phyloP scores from a whole-genome alignment of 2,113 vertebrate species.

The Oreochromis tanganicae region DNA sequence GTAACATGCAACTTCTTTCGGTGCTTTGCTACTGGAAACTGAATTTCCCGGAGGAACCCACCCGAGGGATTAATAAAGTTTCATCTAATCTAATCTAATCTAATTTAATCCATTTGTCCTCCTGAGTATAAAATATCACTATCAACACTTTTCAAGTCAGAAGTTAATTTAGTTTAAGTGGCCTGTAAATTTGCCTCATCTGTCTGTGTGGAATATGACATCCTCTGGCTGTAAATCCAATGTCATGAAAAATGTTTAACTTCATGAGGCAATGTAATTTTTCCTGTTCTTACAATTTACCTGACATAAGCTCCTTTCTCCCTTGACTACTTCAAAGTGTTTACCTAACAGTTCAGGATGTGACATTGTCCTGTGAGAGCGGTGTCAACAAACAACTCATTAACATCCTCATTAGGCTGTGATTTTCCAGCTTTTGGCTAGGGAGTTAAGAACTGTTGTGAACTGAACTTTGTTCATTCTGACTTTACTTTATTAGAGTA shows the following conservation, averaged over 20 bases:
- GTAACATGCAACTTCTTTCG: no score
- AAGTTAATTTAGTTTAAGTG: not conserved
- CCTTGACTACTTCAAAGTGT: not conserved
- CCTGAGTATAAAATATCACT: not conserved
- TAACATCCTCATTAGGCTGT: conserved; percentile 34
- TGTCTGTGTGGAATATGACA: not conserved
- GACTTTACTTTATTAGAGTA: not conserved
- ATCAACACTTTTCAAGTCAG: not conserved
- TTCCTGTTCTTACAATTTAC: not conserved
- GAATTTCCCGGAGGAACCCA: no score
- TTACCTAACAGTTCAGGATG: not conserved
- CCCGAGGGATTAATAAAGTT: no score
- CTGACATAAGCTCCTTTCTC: not conserved
- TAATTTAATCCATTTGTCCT: not conserved
- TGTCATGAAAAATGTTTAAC: not conserved
- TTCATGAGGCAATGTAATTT: not conserved
- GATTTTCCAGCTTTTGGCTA: not conserved
- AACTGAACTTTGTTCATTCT: not conserved
- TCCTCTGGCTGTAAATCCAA: not conserved
- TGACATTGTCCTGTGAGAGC: conserved; percentile 32
- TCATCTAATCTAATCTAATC: no score
- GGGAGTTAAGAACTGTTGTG: not conserved
- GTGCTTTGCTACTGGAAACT: no score
- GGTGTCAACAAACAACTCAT: conserved; percentile 59
- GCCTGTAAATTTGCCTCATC: not conserved